phyloP scores from a whole-genome alignment of 2,888 invertebrate genomes.

The Caenorhabditis virilis region DNA sequence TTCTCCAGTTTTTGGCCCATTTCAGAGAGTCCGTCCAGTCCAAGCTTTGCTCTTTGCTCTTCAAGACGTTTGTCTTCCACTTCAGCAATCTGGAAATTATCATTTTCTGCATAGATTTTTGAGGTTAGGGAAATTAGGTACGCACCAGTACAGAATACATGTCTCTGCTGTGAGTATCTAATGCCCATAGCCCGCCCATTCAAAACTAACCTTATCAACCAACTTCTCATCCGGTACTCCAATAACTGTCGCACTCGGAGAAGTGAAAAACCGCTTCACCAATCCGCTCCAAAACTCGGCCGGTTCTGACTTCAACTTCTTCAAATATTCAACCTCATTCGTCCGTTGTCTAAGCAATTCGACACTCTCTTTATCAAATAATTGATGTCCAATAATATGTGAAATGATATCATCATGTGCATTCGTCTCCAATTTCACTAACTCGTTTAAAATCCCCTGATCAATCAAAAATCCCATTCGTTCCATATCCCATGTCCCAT shows the following conservation, averaged over 20 bases:
- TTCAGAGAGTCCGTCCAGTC: constrained; percentile 76
- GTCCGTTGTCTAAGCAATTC: constrained; percentile 47
- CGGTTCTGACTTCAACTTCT: constrained; percentile 74
- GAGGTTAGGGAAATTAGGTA: too few species aligned
- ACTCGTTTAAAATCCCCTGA: constrained; percentile 62
- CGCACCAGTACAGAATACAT: too few species aligned
- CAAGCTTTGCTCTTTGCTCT: constrained; percentile 76
- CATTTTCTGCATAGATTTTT: background rate
- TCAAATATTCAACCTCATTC: constrained; percentile 45
- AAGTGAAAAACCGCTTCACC: constrained; percentile 69
- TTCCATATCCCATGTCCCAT: constrained; percentile 77
- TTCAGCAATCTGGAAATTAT: constrained; percentile 37
- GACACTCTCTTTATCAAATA: constrained; percentile 77
- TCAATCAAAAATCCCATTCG: constrained; percentile 78
- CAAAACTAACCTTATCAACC: constrained; percentile 75
- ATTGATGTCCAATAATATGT: constrained; percentile 80
- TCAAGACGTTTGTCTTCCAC: constrained; percentile 79
- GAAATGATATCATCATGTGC: constrained; percentile 82
- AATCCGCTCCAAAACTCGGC: constrained; percentile 79
- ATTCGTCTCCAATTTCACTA: constrained; percentile 73
- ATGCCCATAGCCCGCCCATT: too few species aligned
- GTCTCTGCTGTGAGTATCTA: too few species aligned
- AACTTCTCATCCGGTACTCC: constrained; percentile 76
- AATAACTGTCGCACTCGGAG: constrained; percentile 67
- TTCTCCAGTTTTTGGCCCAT: constrained; percentile 75